Evolutionary conservation across 2,888 invertebrate species (phyloP).

Genomic region (Plagodis pulveraria): DNA sequence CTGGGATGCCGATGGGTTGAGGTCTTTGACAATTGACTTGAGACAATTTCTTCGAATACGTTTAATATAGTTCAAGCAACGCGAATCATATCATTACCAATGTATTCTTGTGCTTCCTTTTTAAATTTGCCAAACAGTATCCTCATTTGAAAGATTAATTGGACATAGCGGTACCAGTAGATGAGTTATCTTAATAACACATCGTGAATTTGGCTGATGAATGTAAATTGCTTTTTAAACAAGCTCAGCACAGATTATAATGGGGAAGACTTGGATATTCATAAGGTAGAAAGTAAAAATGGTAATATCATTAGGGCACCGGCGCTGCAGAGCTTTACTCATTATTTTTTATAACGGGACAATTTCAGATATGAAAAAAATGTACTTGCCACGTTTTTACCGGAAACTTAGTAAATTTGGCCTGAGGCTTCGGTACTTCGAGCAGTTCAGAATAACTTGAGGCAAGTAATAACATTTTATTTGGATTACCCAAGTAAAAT

Average conservation of each 20-base stretch:
- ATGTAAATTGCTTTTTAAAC: conserved; percentile 68
- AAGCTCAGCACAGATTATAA: conserved; percentile 56
- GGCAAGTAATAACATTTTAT: not conserved
- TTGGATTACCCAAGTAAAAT: not conserved
- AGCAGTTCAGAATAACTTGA: not conserved
- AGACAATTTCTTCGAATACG: no score
- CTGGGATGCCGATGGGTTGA: no score
- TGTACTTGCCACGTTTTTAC: conserved; percentile 21
- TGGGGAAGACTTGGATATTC: conserved; percentile 65
- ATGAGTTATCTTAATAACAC: conserved; percentile 34
- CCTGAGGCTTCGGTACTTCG: not conserved
- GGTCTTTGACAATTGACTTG: no score
- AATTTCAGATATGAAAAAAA: conserved; percentile 39
- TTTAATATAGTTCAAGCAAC: no score
- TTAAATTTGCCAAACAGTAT: conserved; percentile 10
- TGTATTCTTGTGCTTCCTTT: conserved; percentile 1
- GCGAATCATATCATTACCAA: no score
- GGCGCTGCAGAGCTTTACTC: conserved; percentile 32
- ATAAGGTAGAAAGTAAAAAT: conserved; percentile 68
- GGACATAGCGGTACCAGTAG: conserved; percentile 32
- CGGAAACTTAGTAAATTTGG: conserved; percentile 8
- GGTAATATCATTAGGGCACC: conserved; percentile 65
- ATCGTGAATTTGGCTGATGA: conserved; percentile 51
- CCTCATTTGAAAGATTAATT: conserved; percentile 31
- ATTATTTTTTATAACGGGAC: conserved; percentile 43